Conservation (phyloP, 1,140 invertebrate species). For the Thereuonema tuberculata region DNA sequence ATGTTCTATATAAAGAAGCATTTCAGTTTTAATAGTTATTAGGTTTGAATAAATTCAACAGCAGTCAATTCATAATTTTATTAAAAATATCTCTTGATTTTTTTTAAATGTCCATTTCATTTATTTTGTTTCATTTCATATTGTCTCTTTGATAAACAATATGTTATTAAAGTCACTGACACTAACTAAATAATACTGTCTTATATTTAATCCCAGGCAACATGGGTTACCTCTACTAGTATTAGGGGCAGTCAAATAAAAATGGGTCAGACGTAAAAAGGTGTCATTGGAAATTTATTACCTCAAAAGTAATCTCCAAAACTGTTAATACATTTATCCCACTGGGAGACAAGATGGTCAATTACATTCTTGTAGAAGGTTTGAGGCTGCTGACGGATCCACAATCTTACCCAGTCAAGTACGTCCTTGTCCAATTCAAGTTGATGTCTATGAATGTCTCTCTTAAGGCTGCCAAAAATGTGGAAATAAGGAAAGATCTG, state of each 20-base stretch:
- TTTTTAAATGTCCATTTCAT: no score
- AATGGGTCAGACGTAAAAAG: slow-evolving; percentile 1
- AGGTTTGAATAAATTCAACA: no score
- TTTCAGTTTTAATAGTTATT: no score
- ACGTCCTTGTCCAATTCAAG: background rate
- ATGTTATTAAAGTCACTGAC: no score
- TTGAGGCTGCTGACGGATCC: background rate
- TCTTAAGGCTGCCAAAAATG: background rate
- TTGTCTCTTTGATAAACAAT: no score
- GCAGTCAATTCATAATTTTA: no score
- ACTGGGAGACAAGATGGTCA: background rate
- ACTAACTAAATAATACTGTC: no score
- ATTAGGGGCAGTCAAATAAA: slow-evolving; percentile 4
- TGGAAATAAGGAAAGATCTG: slow-evolving; percentile 4
- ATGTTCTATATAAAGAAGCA: no score
- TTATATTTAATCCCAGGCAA: no score
- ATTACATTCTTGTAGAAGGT: background rate
- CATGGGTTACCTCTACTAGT: no score
- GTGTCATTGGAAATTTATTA: background rate
- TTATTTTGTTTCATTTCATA: no score
- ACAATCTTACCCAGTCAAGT: background rate
- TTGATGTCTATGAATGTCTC: background rate
- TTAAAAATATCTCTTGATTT: no score
- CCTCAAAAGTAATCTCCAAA: background rate
- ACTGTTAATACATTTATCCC: slow-evolving; percentile 6